A percentile compares a stretch with the other conserved stretches of the same genome.
Evolutionary conservation across 2,888 invertebrate genomes (phyloP).

Genomic region (Synergus itoensis): DNA sequence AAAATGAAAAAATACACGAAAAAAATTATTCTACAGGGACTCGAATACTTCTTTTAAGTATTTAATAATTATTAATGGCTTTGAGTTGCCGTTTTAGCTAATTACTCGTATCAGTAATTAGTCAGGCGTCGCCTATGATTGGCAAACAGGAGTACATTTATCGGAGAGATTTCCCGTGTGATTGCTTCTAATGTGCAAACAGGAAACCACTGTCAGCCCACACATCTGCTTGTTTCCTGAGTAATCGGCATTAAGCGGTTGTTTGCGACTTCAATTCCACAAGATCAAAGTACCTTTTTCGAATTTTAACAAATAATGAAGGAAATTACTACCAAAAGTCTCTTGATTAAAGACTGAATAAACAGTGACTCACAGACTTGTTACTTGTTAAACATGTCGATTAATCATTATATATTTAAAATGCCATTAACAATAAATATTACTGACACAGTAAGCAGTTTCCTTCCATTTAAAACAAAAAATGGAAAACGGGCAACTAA

Average conservation of each 20-base stretch:
- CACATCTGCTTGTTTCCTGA: conserved; percentile 43
- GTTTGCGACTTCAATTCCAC: neutral
- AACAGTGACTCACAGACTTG: neutral
- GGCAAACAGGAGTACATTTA: conserved; percentile 67
- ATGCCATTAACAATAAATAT: neutral
- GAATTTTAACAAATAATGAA: neutral
- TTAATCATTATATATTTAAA: neutral
- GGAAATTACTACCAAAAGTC: neutral
- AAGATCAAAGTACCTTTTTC: neutral
- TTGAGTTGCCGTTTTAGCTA: conserved; percentile 42
- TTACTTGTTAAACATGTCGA: neutral
- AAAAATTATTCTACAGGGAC: neutral
- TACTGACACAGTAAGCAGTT: too few species aligned
- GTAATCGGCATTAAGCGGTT: neutral
- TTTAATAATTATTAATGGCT: neutral
- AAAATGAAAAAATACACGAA: too few species aligned
- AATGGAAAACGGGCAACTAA: too few species aligned
- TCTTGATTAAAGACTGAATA: neutral
- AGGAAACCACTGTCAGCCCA: conserved; percentile 65
- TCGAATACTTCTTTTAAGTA: neutral
- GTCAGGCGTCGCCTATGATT: conserved; percentile 55
- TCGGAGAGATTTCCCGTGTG: conserved; percentile 71
- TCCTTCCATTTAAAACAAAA: too few species aligned
- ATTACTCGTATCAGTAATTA: conserved; percentile 49
- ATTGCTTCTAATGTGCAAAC: conserved; percentile 74